These are phyloP conservation scores for Drosophila siamana DNA, from an alignment of 2,888 invertebrate species.

Conservation along the genomic window DNA sequence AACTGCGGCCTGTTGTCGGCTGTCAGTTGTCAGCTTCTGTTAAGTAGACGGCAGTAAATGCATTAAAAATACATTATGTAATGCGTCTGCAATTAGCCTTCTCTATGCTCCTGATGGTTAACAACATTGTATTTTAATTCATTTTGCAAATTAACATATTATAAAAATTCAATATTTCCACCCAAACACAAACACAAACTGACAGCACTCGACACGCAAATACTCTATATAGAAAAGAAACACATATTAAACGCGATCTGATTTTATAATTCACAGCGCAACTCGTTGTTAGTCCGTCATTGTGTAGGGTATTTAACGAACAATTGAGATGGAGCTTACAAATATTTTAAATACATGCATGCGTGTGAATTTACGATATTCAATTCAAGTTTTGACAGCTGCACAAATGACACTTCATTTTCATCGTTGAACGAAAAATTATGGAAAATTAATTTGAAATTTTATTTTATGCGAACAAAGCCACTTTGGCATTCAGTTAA, in stretches of 20 bases:
- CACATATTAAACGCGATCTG: no score
- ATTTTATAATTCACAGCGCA: no score
- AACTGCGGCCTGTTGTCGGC: not conserved
- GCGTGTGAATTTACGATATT: constrained; percentile 22
- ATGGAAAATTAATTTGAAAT: constrained; percentile 45
- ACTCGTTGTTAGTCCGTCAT: no score
- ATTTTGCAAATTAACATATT: constrained; percentile 34
- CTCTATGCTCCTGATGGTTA: constrained; percentile 1
- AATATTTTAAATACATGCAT: constrained; percentile 19
- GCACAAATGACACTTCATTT: constrained; percentile 32
- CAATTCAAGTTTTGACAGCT: constrained; percentile 38
- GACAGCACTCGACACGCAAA: not conserved
- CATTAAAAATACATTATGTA: constrained; percentile 23
- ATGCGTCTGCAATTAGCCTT: constrained; percentile 22
- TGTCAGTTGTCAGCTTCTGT: constrained; percentile 6
- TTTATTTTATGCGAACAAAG: not conserved
- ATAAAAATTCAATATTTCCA: constrained; percentile 7
- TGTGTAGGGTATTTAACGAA: constrained; percentile 12
- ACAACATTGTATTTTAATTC: constrained; percentile 8
- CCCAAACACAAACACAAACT: not conserved
- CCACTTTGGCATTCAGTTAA: constrained; percentile 8
- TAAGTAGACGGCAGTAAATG: constrained; percentile 9
- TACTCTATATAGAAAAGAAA: not conserved
- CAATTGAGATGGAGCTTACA: constrained; percentile 11
- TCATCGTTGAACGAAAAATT: constrained; percentile 17